A percentile compares a stretch with the other conserved stretches of the same genome.
Evolutionary conservation across 2,113 vertebrate species (phyloP).

Genomic region (Mugil cephalus): DNA sequence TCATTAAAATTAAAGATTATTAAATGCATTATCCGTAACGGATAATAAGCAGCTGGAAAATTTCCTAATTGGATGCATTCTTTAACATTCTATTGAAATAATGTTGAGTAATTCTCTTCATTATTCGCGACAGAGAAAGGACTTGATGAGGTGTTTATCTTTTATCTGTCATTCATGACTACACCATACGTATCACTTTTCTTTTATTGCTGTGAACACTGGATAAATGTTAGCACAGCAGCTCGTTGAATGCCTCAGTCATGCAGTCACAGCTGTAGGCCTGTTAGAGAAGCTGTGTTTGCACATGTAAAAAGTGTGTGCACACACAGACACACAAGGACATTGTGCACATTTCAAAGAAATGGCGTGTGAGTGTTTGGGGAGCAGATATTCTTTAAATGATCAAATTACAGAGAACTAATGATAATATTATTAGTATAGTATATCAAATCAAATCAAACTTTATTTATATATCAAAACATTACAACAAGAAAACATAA

Average conservation of each 20-base stretch:
- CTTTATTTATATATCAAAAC: no score
- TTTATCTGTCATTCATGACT: slow-evolving; percentile 33
- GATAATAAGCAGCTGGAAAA: background rate
- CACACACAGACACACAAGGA: background rate
- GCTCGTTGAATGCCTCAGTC: background rate
- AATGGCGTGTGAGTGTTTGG: no score
- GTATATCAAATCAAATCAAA: no score
- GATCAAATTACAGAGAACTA: no score
- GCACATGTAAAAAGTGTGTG: no score
- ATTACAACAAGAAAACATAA: no score
- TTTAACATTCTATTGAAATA: no score
- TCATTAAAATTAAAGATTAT: background rate
- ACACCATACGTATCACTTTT: background rate
- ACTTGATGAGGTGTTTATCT: background rate
- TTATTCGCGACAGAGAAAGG: no score
- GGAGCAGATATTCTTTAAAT: no score
- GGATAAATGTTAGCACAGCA: background rate
- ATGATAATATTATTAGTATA: no score
- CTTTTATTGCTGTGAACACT: background rate
- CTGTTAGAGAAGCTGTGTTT: background rate
- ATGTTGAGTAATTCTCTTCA: no score
- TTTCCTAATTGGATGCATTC: background rate
- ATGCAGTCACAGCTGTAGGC: background rate
- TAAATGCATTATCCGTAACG: background rate
- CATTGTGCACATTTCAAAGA: background rate